Percentiles rank a stretch among this genome's conserved stretches.
Conservation (phyloP, 1,140 invertebrate species). For the Venturia canescens region DNA sequence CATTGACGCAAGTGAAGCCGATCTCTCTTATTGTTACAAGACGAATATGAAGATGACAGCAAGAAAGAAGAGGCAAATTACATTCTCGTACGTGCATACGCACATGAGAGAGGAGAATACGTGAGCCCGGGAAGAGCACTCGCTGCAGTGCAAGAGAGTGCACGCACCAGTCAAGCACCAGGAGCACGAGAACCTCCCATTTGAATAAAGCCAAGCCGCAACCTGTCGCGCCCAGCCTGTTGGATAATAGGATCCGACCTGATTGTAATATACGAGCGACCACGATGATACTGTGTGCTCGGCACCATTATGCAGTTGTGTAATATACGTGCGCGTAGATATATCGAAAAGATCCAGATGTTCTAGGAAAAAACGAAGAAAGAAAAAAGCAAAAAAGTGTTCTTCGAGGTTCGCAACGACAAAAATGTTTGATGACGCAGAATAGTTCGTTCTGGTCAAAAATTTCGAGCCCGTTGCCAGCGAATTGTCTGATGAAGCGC, state of each 20-base stretch:
- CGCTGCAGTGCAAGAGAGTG: background rate
- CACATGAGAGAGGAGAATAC: too few species aligned
- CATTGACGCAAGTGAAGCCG: too few species aligned
- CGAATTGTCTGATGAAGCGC: too few species aligned
- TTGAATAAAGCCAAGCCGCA: constrained; percentile 54
- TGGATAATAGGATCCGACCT: constrained; percentile 55
- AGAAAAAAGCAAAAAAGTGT: too few species aligned
- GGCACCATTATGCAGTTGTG: constrained; percentile 41
- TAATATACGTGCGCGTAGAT: background rate
- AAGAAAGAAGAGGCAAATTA: too few species aligned
- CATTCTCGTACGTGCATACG: too few species aligned
- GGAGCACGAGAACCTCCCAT: constrained; percentile 31
- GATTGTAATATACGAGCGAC: constrained; percentile 53
- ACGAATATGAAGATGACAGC: too few species aligned
- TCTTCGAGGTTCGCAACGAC: too few species aligned
- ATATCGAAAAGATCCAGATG: background rate
- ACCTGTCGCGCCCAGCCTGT: constrained; percentile 54
- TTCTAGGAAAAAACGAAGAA: background rate
- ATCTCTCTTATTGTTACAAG: too few species aligned
- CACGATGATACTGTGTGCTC: constrained; percentile 41
- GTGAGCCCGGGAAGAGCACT: too few species aligned
- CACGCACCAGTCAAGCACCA: background rate
- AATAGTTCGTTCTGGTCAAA: background rate
- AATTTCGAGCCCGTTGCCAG: too few species aligned
- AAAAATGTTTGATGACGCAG: background rate